These are phyloP conservation scores for Leptothorax acervorum DNA, from an alignment of 2,888 invertebrate species.

Conservation along the genomic window DNA sequence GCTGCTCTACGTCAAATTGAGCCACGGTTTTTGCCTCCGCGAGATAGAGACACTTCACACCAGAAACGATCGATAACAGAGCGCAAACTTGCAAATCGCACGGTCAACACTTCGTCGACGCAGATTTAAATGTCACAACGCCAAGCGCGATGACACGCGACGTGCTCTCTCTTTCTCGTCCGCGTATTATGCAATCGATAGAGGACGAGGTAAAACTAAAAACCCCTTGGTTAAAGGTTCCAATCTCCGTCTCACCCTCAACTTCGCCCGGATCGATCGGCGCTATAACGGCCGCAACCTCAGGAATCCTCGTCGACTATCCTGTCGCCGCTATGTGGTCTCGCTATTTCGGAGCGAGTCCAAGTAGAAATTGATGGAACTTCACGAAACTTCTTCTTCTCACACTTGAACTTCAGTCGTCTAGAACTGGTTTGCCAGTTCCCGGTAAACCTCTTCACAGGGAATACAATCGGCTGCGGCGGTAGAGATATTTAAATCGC, in stretches of 20 bases:
- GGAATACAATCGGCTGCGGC: neutral
- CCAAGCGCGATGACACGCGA: neutral
- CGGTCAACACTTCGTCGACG: constrained; percentile 10
- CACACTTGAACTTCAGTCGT: neutral
- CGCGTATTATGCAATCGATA: constrained; percentile 19
- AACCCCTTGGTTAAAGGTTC: neutral
- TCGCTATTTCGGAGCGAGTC: neutral
- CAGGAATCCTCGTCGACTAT: constrained; percentile 1
- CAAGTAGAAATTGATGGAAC: neutral
- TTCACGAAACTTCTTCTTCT: neutral
- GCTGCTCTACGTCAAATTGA: constrained; percentile 49
- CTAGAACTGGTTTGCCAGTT: neutral
- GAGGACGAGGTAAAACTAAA: neutral
- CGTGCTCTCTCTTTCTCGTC: neutral
- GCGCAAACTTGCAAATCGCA: constrained; percentile 2
- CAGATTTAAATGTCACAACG: neutral
- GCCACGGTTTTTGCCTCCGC: neutral
- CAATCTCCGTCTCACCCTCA: constrained; percentile 17
- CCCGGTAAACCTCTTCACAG: neutral
- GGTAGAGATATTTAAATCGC: neutral
- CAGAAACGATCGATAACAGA: constrained; percentile 1
- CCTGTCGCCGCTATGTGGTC: neutral
- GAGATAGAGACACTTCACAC: neutral
- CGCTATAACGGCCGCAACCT: neutral
- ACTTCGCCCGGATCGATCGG: constrained; percentile 16